A percentile compares a stretch with the other conserved stretches of the same genome.
phyloP scores from a whole-genome alignment of 2,797 vertebrate species.

The Hypotaenidia philippensis region DNA sequence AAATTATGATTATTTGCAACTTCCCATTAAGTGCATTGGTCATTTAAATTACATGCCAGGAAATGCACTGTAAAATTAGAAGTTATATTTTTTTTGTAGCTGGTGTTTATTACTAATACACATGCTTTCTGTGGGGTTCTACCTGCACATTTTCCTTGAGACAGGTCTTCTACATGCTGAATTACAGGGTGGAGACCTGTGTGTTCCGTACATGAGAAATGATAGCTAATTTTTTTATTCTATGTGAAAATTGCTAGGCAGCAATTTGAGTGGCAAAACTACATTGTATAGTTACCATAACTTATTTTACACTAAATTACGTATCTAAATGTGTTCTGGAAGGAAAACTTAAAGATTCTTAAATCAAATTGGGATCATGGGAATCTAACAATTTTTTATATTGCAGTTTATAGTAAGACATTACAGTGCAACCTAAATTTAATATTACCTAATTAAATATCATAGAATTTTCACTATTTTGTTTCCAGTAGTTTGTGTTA shows the following conservation, averaged over 20 bases:
- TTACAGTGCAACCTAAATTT: neutral
- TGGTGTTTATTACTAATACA: conserved; percentile 8
- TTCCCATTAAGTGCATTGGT: neutral
- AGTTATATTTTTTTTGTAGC: neutral
- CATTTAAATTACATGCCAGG: neutral
- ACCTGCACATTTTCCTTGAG: neutral
- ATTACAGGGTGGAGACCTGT: neutral
- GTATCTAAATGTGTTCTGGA: neutral
- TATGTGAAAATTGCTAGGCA: neutral
- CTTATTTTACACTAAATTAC: neutral
- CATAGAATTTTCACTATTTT: neutral
- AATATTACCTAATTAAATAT: neutral
- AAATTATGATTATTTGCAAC: conserved; percentile 39
- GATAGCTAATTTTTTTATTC: neutral
- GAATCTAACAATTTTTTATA: neutral
- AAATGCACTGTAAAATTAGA: neutral
- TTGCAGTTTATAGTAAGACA: neutral
- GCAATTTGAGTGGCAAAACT: neutral
- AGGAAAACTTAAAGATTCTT: neutral
- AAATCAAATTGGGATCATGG: neutral
- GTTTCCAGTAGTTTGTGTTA: conserved; percentile 2
- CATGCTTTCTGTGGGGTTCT: neutral
- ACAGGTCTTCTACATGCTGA: neutral
- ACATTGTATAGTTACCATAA: neutral
- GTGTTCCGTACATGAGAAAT: neutral